These are phyloP conservation scores for Drosophila miranda DNA, from an alignment of 1,140 invertebrate species.

Conservation along the genomic window DNA sequence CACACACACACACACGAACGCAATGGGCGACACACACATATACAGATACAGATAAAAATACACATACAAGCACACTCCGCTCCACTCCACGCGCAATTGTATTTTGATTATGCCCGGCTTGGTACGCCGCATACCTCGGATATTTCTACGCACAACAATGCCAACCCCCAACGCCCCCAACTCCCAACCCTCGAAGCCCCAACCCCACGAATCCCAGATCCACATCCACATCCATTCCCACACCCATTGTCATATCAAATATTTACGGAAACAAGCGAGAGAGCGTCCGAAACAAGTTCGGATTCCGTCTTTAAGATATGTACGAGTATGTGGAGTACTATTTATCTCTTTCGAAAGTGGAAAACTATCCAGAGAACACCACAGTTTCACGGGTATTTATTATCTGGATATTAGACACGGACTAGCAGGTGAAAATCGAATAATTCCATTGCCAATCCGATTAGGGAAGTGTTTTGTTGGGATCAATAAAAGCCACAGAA, in stretches of 20 bases:
- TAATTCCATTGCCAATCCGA: too few relatives aligned
- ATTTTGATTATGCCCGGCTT: constrained; percentile 80
- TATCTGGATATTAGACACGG: too few relatives aligned
- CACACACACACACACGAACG: constrained; percentile 20
- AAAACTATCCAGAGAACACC: too few relatives aligned
- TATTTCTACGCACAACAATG: constrained; percentile 80
- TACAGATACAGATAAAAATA: constrained; percentile 6
- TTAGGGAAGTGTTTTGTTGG: too few relatives aligned
- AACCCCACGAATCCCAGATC: constrained; percentile 9
- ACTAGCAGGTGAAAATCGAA: too few relatives aligned
- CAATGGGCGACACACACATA: constrained; percentile 8
- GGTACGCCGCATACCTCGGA: constrained; percentile 77
- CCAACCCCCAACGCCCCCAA: constrained; percentile 20
- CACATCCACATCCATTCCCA: constrained; percentile 13
- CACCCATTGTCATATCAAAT: constrained; percentile 70
- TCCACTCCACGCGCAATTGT: constrained; percentile 69
- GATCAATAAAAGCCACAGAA: too few relatives aligned
- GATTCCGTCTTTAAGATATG: constrained; percentile 35
- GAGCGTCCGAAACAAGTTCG: constrained; percentile 10
- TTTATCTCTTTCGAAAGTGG: too few relatives aligned
- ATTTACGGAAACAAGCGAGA: constrained; percentile 67
- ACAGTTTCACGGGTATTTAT: too few relatives aligned
- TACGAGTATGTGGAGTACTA: too few relatives aligned
- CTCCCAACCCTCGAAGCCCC: background rate
- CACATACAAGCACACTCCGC: constrained; percentile 20